These are phyloP conservation scores for Hypselothyrea guttata DNA, from an alignment of 2,888 invertebrate genomes.

Conservation along the genomic window DNA sequence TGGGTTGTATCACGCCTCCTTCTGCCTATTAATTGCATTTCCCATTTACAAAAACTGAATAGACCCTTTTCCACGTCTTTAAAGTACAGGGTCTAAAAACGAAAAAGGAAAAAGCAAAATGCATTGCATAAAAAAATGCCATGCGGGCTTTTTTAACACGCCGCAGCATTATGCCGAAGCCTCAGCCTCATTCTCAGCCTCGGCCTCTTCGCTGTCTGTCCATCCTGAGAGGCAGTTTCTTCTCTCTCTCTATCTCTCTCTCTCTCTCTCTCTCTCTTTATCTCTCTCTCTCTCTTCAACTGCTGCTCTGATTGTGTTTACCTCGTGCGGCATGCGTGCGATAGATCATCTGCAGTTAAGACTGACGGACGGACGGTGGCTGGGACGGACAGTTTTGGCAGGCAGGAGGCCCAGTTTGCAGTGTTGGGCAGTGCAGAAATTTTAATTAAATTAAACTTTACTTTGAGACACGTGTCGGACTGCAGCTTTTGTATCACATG, in stretches of 20 bases:
- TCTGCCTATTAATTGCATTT: too few species aligned
- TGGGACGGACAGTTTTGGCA: background rate
- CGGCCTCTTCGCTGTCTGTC: slow-evolving; percentile 44
- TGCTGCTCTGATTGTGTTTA: slow-evolving; percentile 70
- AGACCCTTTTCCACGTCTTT: too few species aligned
- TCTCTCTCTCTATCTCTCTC: slow-evolving; percentile 15
- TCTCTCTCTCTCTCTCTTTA: slow-evolving; percentile 9
- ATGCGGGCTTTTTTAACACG: slow-evolving; percentile 59
- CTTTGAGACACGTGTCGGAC: slow-evolving; percentile 71
- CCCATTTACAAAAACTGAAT: too few species aligned
- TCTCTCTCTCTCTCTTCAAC: slow-evolving; percentile 8
- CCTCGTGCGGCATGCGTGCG: slow-evolving; percentile 63
- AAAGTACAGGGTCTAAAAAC: too few species aligned
- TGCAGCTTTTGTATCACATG: slow-evolving; percentile 30
- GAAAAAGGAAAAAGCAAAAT: slow-evolving; percentile 6
- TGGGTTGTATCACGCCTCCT: too few species aligned
- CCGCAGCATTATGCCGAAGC: slow-evolving; percentile 26
- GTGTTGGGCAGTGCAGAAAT: slow-evolving; percentile 54
- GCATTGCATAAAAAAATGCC: slow-evolving; percentile 17
- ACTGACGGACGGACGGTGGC: background rate
- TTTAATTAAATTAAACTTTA: slow-evolving; percentile 78
- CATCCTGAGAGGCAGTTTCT: slow-evolving; percentile 27
- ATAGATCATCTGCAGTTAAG: slow-evolving; percentile 63
- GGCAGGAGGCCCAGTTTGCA: slow-evolving; percentile 10
- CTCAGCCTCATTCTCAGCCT: slow-evolving; percentile 10